phyloP scores from a whole-genome alignment of 2,113 vertebrate species.

The Peromyscus maniculatus region DNA sequence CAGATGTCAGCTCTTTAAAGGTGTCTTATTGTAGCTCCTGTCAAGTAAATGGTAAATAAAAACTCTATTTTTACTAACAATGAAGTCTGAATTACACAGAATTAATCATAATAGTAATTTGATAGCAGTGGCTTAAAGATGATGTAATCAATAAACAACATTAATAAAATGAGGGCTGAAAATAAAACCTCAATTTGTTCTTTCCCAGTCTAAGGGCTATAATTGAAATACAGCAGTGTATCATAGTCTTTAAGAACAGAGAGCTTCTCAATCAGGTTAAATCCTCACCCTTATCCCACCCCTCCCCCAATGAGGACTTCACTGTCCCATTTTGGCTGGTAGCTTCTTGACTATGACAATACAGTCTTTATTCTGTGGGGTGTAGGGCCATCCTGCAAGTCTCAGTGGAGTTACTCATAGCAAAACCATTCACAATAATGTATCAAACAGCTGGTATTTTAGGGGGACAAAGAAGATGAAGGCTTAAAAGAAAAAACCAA shows the following conservation, averaged over 20 bases:
- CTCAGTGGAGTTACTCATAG: background rate
- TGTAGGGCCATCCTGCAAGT: background rate
- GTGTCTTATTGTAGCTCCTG: constrained; percentile 3
- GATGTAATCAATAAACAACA: constrained; percentile 42
- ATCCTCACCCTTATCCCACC: background rate
- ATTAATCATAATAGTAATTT: constrained; percentile 30
- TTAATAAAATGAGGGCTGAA: constrained; percentile 43
- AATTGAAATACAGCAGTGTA: background rate
- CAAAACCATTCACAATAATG: background rate
- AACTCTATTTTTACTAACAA: constrained; percentile 58
- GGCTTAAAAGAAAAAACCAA: background rate
- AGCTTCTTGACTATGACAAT: constrained; percentile 37
- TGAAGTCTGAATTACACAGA: constrained; percentile 55
- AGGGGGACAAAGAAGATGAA: background rate
- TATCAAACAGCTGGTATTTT: constrained; percentile 11
- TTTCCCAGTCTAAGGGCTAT: constrained; percentile 12
- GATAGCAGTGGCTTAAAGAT: constrained; percentile 1
- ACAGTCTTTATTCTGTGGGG: background rate
- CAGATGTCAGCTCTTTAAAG: constrained; percentile 52
- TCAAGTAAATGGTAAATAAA: constrained; percentile 53
- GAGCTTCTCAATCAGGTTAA: background rate
- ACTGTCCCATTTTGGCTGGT: background rate
- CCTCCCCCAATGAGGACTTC: background rate
- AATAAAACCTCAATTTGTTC: constrained; percentile 49
- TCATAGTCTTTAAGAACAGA: background rate